Conservation (phyloP, 2,888 invertebrate species). For the Apeira syringaria region DNA sequence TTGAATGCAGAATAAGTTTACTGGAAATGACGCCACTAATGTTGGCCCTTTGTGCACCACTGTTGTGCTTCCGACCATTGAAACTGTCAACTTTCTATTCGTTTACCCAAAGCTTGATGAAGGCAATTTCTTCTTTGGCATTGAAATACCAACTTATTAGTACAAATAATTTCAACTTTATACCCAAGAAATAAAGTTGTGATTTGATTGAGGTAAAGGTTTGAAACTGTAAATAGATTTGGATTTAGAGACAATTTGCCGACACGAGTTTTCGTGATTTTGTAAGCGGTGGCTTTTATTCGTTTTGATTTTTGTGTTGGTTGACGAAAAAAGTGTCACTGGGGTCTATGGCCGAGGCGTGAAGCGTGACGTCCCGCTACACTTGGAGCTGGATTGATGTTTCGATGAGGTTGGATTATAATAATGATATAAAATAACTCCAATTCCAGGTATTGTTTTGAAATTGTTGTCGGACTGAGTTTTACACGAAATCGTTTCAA, state of each 20-base stretch:
- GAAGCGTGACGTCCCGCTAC: conserved; percentile 49
- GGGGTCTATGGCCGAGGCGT: conserved; percentile 52
- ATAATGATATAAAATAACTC: conserved; percentile 12
- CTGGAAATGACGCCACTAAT: conserved; percentile 43
- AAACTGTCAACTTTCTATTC: conserved; percentile 59
- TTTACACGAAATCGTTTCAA: too few relatives aligned
- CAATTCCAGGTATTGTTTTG: conserved; percentile 1
- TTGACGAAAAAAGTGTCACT: conserved; percentile 58
- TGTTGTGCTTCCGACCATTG: conserved; percentile 44
- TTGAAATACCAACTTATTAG: conserved; percentile 28
- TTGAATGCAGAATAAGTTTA: conserved; percentile 6
- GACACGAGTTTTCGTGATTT: conserved; percentile 74
- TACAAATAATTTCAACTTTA: conserved; percentile 27
- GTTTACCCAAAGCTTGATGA: conserved; percentile 55
- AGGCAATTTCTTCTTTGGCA: conserved; percentile 54
- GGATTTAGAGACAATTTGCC: conserved; percentile 53
- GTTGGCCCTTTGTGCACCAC: conserved; percentile 49
- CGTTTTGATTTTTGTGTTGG: conserved; percentile 56
- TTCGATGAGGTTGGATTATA: conserved; percentile 19
- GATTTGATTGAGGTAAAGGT: conserved; percentile 20
- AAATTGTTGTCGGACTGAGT: too few relatives aligned
- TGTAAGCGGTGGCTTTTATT: conserved; percentile 54
- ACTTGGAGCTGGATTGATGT: conserved; percentile 25
- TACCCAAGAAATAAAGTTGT: conserved; percentile 26
- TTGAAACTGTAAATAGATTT: conserved; percentile 2